phyloP scores from a whole-genome alignment of 2,113 vertebrate species.

The Motacilla tschutschensis region DNA sequence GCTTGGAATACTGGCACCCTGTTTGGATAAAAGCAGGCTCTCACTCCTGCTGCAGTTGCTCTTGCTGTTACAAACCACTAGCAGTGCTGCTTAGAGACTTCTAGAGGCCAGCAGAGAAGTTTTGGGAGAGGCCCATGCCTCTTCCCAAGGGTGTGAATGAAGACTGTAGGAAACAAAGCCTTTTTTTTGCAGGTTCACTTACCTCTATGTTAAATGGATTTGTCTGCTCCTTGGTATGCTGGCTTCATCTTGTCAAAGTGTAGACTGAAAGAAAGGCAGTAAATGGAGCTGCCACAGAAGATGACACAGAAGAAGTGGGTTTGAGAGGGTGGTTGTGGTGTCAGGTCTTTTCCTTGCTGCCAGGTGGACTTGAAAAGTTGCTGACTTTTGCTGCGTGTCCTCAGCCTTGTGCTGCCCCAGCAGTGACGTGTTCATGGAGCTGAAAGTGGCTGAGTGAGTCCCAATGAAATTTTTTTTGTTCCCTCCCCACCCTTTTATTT shows the following conservation, averaged over 20 bases:
- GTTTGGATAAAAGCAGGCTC: neutral
- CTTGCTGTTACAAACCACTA: neutral
- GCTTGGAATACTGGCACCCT: fast-evolving
- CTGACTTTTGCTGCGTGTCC: neutral
- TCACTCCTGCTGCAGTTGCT: neutral
- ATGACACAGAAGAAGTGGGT: neutral
- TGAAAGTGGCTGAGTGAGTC: neutral
- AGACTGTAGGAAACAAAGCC: neutral
- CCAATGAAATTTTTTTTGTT: neutral
- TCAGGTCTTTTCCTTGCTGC: neutral
- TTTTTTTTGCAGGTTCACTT: neutral
- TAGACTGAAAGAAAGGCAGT: neutral
- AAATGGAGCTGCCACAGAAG: neutral
- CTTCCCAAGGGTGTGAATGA: neutral
- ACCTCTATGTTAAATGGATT: neutral
- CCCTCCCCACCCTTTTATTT: neutral
- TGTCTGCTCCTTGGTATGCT: neutral
- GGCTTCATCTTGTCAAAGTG: neutral
- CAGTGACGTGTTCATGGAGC: neutral
- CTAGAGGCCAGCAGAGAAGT: neutral
- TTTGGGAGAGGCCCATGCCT: neutral
- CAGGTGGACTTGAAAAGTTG: neutral
- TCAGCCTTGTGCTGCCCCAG: neutral
- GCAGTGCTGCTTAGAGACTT: neutral
- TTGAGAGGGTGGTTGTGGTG: neutral